These are phyloP conservation scores for Cydia pomonella DNA, from an alignment of 1,140 invertebrate genomes.

Conservation along the genomic window DNA sequence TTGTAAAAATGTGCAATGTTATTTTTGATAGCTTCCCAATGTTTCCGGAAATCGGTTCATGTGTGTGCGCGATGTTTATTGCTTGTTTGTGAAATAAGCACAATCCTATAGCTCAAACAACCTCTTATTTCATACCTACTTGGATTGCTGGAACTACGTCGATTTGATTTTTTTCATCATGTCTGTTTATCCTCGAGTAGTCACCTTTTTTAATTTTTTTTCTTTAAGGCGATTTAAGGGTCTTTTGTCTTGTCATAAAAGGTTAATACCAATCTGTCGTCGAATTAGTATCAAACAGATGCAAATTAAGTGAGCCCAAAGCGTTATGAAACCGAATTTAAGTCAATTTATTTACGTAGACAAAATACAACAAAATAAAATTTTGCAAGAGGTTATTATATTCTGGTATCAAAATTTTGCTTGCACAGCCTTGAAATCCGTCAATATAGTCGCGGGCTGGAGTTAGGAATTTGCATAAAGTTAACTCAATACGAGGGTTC, in stretches of 20 bases:
- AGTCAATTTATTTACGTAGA: not conserved
- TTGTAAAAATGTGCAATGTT: too few species aligned
- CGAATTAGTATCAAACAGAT: not conserved
- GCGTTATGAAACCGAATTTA: not conserved
- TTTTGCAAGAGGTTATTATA: constrained; percentile 5
- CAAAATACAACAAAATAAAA: constrained; percentile 14
- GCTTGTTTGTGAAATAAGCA: too few species aligned
- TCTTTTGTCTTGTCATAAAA: not conserved
- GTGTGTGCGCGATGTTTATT: too few species aligned
- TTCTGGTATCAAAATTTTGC: constrained; percentile 1
- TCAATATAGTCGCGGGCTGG: not conserved
- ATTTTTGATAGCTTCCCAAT: too few species aligned
- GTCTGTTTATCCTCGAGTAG: too few species aligned
- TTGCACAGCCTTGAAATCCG: not conserved
- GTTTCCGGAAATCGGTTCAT: too few species aligned
- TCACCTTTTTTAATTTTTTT: too few species aligned
- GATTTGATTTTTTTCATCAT: too few species aligned
- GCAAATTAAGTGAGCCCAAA: constrained; percentile 3
- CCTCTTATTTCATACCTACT: too few species aligned
- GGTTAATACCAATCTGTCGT: not conserved
- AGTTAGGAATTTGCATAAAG: constrained; percentile 15
- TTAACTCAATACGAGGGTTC: constrained; percentile 11
- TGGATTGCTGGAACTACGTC: too few species aligned
- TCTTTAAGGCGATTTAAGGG: not conserved
- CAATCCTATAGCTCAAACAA: too few species aligned